A percentile compares a stretch with the other conserved stretches of the same genome.
Evolutionary conservation across 2,113 vertebrate species (phyloP).

Genomic region (Oreochromis spilurus): DNA sequence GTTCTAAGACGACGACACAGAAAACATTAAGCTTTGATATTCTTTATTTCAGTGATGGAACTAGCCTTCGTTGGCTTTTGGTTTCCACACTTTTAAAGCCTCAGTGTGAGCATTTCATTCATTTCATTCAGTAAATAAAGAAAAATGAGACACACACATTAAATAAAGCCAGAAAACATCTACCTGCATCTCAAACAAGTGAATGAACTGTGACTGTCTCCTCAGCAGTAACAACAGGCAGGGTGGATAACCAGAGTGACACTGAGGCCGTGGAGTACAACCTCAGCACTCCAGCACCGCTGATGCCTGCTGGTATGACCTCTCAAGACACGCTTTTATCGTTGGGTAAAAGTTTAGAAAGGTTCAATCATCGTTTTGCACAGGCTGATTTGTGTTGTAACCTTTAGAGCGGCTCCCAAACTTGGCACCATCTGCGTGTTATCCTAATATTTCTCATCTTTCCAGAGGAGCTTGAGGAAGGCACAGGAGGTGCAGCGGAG

Average conservation of each 20-base stretch:
- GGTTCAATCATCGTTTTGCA: background rate
- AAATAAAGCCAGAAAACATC: background rate
- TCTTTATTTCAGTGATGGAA: background rate
- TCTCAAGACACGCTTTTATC: background rate
- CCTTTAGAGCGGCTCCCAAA: background rate
- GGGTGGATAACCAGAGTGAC: background rate
- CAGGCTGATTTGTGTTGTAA: background rate
- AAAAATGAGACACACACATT: background rate
- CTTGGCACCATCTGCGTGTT: background rate
- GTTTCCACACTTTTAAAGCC: accelerated
- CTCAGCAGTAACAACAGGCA: background rate
- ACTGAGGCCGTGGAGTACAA: accelerated
- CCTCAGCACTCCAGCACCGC: background rate
- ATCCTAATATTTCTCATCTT: background rate
- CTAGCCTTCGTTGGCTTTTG: background rate
- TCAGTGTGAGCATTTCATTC: accelerated
- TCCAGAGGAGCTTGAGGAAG: constrained; percentile 7
- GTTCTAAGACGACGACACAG: accelerated
- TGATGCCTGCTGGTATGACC: background rate
- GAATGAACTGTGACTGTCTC: background rate
- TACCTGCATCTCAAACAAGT: accelerated
- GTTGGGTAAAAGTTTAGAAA: background rate
- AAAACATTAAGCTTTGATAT: accelerated
- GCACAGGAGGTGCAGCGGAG: background rate
- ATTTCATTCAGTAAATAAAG: background rate